Percentiles rank a stretch among this genome's conserved stretches.
Evolutionary conservation across 2,113 vertebrate genomes (phyloP).

Genomic region (Psilopsiagon aymara): DNA sequence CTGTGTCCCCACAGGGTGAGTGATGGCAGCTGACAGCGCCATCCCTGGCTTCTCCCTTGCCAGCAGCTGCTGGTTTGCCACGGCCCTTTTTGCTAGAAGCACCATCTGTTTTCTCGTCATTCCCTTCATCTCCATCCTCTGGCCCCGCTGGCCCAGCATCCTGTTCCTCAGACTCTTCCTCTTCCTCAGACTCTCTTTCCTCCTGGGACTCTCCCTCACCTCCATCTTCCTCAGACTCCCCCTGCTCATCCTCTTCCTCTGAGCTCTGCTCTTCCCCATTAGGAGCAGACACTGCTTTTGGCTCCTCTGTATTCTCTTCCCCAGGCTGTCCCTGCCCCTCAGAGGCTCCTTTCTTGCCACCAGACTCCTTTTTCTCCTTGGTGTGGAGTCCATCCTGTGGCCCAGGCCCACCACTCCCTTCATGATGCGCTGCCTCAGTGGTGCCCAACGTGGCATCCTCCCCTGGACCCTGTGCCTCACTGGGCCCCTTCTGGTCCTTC

Average conservation of each 20-base stretch:
- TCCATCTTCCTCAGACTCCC: background rate
- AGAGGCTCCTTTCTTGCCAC: background rate
- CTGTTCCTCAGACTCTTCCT: background rate
- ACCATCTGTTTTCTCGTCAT: fast-evolving
- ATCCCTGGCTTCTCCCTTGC: background rate
- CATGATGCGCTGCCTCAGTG: background rate
- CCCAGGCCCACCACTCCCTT: background rate
- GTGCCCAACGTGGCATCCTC: fast-evolving
- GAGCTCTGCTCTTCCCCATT: conserved; percentile 39
- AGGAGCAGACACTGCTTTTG: background rate
- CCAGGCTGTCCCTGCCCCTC: background rate
- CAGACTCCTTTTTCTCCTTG: fast-evolving
- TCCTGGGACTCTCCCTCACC: background rate
- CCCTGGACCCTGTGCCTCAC: background rate
- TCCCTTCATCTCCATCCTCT: background rate
- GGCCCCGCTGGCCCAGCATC: background rate
- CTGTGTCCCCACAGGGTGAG: background rate
- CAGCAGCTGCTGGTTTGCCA: background rate
- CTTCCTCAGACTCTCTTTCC: background rate
- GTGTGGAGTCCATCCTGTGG: background rate
- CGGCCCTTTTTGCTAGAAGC: background rate
- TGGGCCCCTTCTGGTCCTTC: background rate
- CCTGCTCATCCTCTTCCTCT: conserved; percentile 32
- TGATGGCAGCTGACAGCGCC: background rate
- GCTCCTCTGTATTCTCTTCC: background rate